Base-by-base conservation (phyloP, 2,888 invertebrate genomes). In the Heliconius cydno region DNA sequence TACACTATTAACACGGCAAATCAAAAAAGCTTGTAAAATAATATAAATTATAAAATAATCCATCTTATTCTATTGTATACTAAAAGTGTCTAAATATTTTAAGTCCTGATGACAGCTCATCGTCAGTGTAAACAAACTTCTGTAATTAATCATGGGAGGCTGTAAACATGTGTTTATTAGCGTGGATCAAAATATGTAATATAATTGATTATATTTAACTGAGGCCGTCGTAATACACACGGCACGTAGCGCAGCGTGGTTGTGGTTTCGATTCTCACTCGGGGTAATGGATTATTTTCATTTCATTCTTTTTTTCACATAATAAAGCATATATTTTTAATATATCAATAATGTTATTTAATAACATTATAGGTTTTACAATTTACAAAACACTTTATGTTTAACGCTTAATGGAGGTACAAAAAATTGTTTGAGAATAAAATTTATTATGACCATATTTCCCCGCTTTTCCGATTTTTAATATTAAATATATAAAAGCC, bases 91-190 rank as follows among this genome's bases (percentile, higher is more conserved):
- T 57, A 34, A 73, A 73, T 78, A 78, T 67, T 73, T 73, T 28
- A 22, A 65, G 30, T 28, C 57, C 25, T 25, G 65, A 34, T 38
- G 78, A 73, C 73, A 72, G 30, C 38, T 28, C 57, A 70, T 6
- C 72, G 65, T 72, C 72, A 66, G 65, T 41, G 46, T 71, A 78
- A 75, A 75, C 22, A 60, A 79, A 78, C 57, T 68, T 68, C 9
- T 28, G 60, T 78, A 52, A 78, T 78, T 78, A 78, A 78, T 78
- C 78, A 78, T 68, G 60, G 60, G 25, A 65, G 46, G 12, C 52
- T 34, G 34, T 28, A 65, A 74, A 38, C 78, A 74, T 57, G 78
- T 74, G 73, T 72, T 72, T 65, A 71, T 77, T 66, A 67, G 28
- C 38, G 34, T 38, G n/a, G 60, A 78, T 60, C 67, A 73, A 73